Base-by-base conservation (phyloP, 2,797 vertebrate genomes). In the Remorina albescens region DNA sequence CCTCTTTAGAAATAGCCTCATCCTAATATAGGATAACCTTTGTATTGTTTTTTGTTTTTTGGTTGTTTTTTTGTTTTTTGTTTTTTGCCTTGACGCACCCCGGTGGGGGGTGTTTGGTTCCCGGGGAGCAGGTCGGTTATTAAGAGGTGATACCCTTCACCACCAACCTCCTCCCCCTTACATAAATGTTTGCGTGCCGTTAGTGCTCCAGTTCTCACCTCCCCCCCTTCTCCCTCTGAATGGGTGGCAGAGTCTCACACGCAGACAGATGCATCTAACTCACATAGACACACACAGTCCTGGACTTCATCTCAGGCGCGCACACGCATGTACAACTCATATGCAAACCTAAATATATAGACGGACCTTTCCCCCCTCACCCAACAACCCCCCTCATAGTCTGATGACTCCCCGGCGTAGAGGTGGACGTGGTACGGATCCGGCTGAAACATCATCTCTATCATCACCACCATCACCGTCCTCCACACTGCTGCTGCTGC, bases 351-450 rank as follows among this genome's bases (percentile, higher is more conserved):
- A 77, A 81, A 70, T 15, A 54, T 0, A 80, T 67, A 78, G 72
- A 67, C 61, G 55, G 65, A 74, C 63, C 64, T 74, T 10, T 41
- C 61, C 39, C 37, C 53, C 70, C 56, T 61, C 74, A 71, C 63
- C 59, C 81, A 44, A 56, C 2, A 69, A 75, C 78, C 21, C 59
- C 39, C 55, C 63, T 28, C 88, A 71, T 75, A 86, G 86, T 94
- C 92, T 92, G 92, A 95, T 95, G 94, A 92, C 83, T 94, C 86
- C 91, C 88, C 86, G 88, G 87, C 74, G 81, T 58, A 74, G 82
- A 88, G 83, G 85, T 90, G 86, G 88, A 88, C 89, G 85, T 82
- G 89, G 82, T 74, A 88, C 86, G 77, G 87, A 88, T 82, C 85
- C 86, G 86, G 80, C 83, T 89, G 86, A 86, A 91, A 86, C 90